Evolutionary conservation across 2,888 invertebrate species (phyloP).

Genomic region (Julus scandinavius): DNA sequence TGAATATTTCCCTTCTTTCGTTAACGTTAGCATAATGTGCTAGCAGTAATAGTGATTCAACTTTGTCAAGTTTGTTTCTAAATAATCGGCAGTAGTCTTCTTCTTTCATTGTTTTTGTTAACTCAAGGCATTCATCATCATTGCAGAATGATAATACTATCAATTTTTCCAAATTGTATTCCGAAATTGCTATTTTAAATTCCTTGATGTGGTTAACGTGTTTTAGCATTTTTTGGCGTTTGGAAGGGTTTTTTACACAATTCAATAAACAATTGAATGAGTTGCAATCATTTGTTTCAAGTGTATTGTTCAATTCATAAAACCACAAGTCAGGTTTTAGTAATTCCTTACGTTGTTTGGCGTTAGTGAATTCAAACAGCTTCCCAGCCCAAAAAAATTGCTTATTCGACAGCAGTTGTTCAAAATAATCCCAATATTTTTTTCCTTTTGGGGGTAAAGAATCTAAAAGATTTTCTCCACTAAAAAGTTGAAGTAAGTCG

Average conservation of each 20-base stretch:
- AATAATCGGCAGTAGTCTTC: conserved; percentile 5
- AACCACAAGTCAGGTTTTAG: neutral
- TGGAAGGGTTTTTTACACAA: neutral
- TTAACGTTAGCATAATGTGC: neutral
- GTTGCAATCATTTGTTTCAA: neutral
- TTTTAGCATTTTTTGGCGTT: neutral
- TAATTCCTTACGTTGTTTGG: neutral
- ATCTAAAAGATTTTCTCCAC: neutral
- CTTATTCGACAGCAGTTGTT: neutral
- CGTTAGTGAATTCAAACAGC: neutral
- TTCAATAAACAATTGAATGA: neutral
- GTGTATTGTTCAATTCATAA: neutral
- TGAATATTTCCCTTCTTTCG: neutral
- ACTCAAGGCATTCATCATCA: conserved; percentile 4
- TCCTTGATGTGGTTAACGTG: neutral
- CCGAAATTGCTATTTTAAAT: neutral
- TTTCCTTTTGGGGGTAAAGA: too few species aligned
- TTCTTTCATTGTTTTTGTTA: conserved; percentile 13
- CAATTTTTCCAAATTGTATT: neutral
- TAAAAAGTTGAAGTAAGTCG: neutral
- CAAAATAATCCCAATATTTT: too few species aligned
- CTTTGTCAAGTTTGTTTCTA: conserved; percentile 4
- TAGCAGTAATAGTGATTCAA: neutral
- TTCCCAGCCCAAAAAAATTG: conserved; percentile 1
- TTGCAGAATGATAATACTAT: conserved; percentile 33